Evolutionary conservation across 2,113 vertebrate species (phyloP).

Genomic region (Bagarius yarrelli): DNA sequence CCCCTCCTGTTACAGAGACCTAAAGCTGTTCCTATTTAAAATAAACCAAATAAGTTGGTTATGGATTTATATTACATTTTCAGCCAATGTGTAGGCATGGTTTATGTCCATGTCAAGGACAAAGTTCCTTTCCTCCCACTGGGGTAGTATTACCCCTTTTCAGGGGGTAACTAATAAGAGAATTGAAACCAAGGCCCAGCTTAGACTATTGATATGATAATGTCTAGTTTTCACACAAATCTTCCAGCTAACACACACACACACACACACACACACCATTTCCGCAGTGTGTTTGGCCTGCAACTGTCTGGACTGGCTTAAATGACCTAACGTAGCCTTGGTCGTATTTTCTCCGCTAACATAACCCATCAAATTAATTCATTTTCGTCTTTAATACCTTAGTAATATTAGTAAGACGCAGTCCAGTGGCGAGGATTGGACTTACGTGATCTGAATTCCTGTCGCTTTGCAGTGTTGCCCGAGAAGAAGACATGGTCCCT

Average conservation of each 20-base stretch:
- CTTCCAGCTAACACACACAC: background rate
- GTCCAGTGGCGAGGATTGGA: constrained; percentile 23
- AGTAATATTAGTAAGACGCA: background rate
- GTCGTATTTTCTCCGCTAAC: background rate
- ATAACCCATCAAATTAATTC: background rate
- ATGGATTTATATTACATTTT: background rate
- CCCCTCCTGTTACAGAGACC: too few species aligned
- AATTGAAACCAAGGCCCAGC: too few species aligned
- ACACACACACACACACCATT: background rate
- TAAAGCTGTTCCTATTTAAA: too few species aligned
- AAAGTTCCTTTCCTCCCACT: background rate
- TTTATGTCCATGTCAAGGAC: background rate
- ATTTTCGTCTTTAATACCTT: too few species aligned
- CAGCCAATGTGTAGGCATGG: background rate
- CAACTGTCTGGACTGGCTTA: background rate
- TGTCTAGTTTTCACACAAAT: background rate
- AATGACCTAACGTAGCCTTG: background rate
- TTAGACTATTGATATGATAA: background rate
- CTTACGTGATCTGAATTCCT: constrained; percentile 75
- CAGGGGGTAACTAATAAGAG: background rate
- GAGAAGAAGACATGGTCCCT: constrained; percentile 76
- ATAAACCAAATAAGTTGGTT: background rate
- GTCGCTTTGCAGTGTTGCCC: constrained; percentile 68
- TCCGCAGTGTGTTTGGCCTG: constrained; percentile 3
- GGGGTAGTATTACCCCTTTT: background rate